Evolutionary conservation across 2,797 vertebrate genomes (phyloP).

Genomic region (Anguilla megastoma): DNA sequence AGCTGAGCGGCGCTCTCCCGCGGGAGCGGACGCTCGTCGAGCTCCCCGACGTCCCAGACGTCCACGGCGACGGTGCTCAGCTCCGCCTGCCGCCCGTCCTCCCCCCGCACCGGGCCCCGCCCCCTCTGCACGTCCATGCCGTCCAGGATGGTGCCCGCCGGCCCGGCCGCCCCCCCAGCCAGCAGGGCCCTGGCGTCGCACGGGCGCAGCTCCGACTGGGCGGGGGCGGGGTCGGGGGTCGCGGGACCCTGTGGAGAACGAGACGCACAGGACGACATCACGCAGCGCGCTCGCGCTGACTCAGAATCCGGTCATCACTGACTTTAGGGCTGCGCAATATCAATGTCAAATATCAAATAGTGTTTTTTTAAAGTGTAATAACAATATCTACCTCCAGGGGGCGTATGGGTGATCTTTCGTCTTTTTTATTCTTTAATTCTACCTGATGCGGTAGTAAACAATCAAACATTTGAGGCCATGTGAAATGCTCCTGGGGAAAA

Average conservation of each 20-base stretch:
- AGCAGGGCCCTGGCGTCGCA: constrained; percentile 69
- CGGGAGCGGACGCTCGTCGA: constrained; percentile 71
- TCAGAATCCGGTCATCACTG: background rate
- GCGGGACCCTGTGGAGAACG: constrained; percentile 42
- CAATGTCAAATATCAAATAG: no score
- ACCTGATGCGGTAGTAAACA: no score
- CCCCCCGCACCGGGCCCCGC: constrained; percentile 67
- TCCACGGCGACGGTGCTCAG: constrained; percentile 70
- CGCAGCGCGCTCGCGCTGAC: background rate
- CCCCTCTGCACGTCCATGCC: constrained; percentile 76
- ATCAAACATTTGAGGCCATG: no score
- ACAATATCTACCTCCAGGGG: no score
- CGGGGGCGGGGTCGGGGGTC: constrained; percentile 13
- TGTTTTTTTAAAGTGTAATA: no score
- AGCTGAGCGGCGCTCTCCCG: constrained; percentile 72
- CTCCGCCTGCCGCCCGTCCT: constrained; percentile 72
- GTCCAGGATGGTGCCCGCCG: constrained; percentile 65
- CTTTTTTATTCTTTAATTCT: no score
- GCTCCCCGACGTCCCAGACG: constrained; percentile 78
- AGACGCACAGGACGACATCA: constrained; percentile 5
- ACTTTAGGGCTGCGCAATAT: no score
- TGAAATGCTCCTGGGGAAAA: no score
- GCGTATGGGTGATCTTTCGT: no score
- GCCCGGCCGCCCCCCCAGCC: constrained; percentile 46
- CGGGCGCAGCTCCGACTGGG: constrained; percentile 68